These are phyloP conservation scores for Furcifer pardalis DNA, from an alignment of 2,797 vertebrate genomes.

Conservation along the genomic window DNA sequence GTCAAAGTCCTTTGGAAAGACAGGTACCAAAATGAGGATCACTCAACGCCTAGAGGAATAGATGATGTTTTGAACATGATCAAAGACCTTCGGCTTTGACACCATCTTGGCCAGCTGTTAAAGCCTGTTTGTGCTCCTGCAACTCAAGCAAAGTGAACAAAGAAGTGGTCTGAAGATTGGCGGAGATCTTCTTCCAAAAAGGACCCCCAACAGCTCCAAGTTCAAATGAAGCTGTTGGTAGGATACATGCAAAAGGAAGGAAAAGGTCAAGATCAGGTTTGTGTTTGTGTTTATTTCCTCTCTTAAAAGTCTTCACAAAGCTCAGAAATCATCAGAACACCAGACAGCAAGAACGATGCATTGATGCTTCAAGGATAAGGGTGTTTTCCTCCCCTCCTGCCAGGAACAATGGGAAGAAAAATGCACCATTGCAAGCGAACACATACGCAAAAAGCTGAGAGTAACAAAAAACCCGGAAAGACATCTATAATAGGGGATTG, in stretches of 20 bases:
- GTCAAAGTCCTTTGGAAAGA: too few species aligned
- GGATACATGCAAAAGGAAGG: too few species aligned
- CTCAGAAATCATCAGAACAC: background rate
- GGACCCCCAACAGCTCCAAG: background rate
- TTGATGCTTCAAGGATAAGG: background rate
- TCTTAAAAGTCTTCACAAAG: background rate
- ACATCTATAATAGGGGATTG: constrained; percentile 45
- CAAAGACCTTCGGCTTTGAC: too few species aligned
- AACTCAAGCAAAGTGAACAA: background rate
- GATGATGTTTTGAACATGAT: background rate
- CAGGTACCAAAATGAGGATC: background rate
- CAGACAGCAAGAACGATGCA: background rate
- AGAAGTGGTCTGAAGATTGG: background rate
- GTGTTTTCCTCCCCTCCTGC: too few species aligned
- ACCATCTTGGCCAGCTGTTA: background rate
- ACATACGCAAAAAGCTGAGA: background rate
- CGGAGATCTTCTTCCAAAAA: background rate
- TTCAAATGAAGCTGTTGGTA: background rate
- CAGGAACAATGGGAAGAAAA: background rate
- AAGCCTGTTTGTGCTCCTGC: background rate
- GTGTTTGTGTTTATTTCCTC: background rate
- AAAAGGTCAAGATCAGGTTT: background rate
- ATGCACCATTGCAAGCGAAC: background rate
- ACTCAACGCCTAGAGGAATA: background rate
- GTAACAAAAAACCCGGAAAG: constrained; percentile 12